A percentile compares a stretch with the other conserved stretches of the same genome.
These are phyloP conservation scores for Myotis pilosus DNA, from an alignment of 2,797 vertebrate genomes.

Conservation along the genomic window DNA sequence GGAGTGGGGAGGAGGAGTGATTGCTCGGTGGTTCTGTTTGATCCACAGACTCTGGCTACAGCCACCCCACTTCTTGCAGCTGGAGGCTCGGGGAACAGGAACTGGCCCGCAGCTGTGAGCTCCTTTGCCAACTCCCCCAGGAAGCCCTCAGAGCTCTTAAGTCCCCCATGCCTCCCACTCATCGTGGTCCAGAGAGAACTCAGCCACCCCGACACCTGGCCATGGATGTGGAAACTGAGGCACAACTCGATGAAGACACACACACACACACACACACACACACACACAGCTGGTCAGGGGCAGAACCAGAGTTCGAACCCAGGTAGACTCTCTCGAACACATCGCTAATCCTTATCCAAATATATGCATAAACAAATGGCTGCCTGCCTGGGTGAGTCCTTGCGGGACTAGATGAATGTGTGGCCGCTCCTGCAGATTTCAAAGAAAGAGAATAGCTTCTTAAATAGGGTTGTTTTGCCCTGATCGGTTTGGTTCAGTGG, in stretches of 20 bases:
- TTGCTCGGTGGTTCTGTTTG: neutral
- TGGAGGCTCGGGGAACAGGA: neutral
- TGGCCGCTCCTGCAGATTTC: neutral
- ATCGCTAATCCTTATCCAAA: neutral
- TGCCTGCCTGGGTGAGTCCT: neutral
- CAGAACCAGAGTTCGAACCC: neutral
- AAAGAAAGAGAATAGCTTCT: neutral
- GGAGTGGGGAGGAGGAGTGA: neutral
- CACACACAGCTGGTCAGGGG: fast-evolving
- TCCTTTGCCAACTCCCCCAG: neutral
- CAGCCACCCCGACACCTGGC: neutral
- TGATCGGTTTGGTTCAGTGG: too few relatives aligned
- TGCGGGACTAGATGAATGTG: fast-evolving
- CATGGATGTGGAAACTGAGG: neutral
- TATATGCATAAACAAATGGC: neutral
- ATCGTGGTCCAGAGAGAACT: neutral
- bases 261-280: too few relatives aligned
- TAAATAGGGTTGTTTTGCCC: too few relatives aligned
- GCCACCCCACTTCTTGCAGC: neutral
- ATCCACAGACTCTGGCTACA: neutral
- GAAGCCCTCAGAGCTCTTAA: neutral
- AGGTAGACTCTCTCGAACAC: neutral
- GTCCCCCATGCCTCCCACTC: neutral
- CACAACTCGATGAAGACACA: neutral
- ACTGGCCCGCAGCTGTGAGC: neutral